Conservation (phyloP, 2,113 vertebrate genomes). For the Microtus ochrogaster region DNA sequence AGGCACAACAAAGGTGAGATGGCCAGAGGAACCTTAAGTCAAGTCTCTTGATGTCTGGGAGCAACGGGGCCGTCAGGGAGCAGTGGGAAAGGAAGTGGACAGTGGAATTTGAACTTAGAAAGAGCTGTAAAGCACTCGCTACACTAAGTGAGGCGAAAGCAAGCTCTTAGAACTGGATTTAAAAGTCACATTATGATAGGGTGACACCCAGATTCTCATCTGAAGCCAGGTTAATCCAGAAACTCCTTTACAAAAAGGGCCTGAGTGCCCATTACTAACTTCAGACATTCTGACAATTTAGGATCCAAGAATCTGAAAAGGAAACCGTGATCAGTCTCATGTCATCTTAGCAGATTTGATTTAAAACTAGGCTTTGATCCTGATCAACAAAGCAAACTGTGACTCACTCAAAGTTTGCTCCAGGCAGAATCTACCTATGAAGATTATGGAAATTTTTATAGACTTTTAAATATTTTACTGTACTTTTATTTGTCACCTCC, state of each 20-base stretch:
- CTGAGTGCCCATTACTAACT: not conserved
- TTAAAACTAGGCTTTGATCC: not conserved
- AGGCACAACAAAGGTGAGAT: not conserved
- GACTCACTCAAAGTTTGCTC: not conserved
- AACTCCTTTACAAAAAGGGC: not conserved
- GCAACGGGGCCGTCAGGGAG: not conserved
- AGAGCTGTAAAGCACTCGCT: not conserved
- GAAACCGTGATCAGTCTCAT: not conserved
- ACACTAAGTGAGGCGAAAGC: not conserved
- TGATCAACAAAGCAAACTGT: not conserved
- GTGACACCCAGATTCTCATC: not conserved
- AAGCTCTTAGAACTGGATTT: not conserved
- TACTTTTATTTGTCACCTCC: not conserved
- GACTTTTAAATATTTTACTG: slow-evolving; percentile 3
- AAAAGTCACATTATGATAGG: not conserved
- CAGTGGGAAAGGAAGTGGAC: not conserved
- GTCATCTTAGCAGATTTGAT: not conserved
- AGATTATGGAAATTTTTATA: not conserved
- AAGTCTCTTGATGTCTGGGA: slow-evolving; percentile 3
- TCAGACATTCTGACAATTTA: slow-evolving; percentile 16
- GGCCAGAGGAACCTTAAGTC: not conserved
- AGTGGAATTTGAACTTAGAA: not conserved
- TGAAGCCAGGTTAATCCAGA: not conserved
- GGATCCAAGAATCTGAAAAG: not conserved
- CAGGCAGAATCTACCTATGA: not conserved